Evolutionary conservation across 2,797 vertebrate genomes (phyloP).

Genomic region (Pipistrellus nathusii): DNA sequence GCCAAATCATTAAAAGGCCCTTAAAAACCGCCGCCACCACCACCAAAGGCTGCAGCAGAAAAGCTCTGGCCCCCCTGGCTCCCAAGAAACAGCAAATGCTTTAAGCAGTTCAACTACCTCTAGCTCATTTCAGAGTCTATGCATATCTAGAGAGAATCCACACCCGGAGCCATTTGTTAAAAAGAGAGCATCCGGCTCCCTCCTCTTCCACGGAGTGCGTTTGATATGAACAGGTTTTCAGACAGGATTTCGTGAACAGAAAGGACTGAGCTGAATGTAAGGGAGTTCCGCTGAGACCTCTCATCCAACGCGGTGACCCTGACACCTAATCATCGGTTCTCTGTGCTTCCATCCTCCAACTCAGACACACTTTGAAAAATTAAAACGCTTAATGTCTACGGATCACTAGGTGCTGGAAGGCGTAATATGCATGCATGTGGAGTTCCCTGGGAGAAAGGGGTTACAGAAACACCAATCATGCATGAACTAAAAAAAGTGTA

Average conservation of each 20-base stretch:
- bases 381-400: slow-evolving; percentile 52
- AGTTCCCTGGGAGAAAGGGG: slow-evolving; percentile 40
- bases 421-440: not conserved
- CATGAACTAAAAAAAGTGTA: slow-evolving; percentile 34
- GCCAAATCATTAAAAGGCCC: slow-evolving; percentile 62
- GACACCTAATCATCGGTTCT: slow-evolving; percentile 61
- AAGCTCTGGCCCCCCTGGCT: slow-evolving; percentile 47
- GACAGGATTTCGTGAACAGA: slow-evolving; percentile 58
- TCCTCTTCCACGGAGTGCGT: not conserved
- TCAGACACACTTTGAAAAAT: slow-evolving; percentile 63
- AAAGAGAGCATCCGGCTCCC: not conserved
- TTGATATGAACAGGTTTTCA: slow-evolving; percentile 60
- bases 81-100: slow-evolving; percentile 52
- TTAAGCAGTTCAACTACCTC: slow-evolving; percentile 61
- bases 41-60: slow-evolving; percentile 40
- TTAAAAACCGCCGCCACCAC: slow-evolving; percentile 57
- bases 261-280: slow-evolving; percentile 55
- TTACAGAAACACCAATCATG: slow-evolving; percentile 49
- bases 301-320: slow-evolving; percentile 52
- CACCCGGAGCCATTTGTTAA: not conserved
- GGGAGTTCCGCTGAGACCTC: slow-evolving; percentile 46
- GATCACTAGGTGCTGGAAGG: slow-evolving; percentile 39
- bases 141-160: slow-evolving; percentile 32
- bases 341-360: slow-evolving; percentile 57
- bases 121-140: slow-evolving; percentile 21